Evolutionary conservation across 23 tunicate species (phyloP).

Genomic region (Oikopleura vanhoeffeni): DNA sequence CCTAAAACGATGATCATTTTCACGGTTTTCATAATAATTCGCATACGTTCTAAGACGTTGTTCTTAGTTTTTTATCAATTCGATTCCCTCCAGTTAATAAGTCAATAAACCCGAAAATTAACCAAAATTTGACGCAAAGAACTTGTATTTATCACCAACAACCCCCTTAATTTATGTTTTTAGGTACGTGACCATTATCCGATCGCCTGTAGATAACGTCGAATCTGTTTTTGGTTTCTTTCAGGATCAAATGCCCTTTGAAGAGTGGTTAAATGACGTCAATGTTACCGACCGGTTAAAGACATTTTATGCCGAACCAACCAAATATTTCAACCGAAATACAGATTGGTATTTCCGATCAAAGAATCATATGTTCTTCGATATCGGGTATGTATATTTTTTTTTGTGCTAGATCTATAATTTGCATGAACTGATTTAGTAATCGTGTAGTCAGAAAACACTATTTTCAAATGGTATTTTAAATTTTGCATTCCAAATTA

Average conservation of each 20-base stretch:
- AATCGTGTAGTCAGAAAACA: no score
- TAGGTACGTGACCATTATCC: conserved; percentile 68
- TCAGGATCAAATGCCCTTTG: conserved; percentile 93
- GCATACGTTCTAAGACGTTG: no score
- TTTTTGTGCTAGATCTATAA: neutral
- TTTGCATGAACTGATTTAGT: neutral
- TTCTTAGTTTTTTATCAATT: no score
- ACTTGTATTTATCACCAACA: no score
- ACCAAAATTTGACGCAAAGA: no score
- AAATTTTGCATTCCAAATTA: no score
- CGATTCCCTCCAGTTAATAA: no score
- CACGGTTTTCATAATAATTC: no score
- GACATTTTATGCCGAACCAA: conserved; percentile 79
- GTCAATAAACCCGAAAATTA: no score
- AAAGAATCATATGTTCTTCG: conserved; percentile 97
- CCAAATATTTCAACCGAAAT: conserved; percentile 49
- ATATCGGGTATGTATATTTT: conserved; percentile 66
- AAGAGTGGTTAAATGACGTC: conserved; percentile 68
- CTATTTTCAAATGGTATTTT: no score
- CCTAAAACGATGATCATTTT: no score
- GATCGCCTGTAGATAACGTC: conserved; percentile 94
- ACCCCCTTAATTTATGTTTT: no score
- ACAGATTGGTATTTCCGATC: conserved; percentile 97
- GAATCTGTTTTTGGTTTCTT: conserved; percentile 99
- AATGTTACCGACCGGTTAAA: conserved; percentile 59